phyloP scores from a whole-genome alignment of 2,888 invertebrate genomes.

The Odontocerum albicorne region DNA sequence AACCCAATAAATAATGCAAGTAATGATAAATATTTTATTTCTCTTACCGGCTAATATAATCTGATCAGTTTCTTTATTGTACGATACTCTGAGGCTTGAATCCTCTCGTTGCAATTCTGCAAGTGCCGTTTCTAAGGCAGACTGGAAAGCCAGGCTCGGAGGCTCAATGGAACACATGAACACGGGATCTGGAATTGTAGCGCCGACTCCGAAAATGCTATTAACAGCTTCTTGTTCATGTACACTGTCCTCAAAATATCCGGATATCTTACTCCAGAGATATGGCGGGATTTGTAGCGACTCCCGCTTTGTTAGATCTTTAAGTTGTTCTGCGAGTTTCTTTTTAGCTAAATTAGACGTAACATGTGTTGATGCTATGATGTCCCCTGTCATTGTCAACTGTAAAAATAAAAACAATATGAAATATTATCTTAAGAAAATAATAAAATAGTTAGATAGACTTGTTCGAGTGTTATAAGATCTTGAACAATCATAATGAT shows the following conservation, averaged over 20 bases:
- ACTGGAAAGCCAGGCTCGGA: constrained; percentile 74
- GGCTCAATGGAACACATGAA: constrained; percentile 97
- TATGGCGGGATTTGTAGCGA: constrained; percentile 26
- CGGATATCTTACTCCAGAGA: constrained; percentile 18
- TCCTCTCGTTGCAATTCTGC: constrained; percentile 84
- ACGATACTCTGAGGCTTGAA: constrained; percentile 79
- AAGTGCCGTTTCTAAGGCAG: constrained; percentile 77
- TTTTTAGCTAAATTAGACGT: constrained; percentile 62
- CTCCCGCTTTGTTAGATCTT: not conserved
- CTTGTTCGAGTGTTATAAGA: no score
- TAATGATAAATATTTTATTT: no score
- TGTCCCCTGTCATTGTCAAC: constrained; percentile 75
- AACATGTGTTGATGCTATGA: constrained; percentile 63
- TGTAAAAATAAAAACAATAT: constrained; percentile 39
- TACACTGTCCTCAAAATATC: not conserved
- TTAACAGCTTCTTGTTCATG: constrained; percentile 42
- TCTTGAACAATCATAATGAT: no score
- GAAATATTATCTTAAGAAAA: constrained; percentile 6
- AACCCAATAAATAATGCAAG: no score
- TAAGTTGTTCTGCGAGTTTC: constrained; percentile 44
- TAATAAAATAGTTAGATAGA: no score
- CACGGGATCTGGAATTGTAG: constrained; percentile 88
- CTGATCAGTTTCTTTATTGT: constrained; percentile 82
- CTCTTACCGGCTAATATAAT: constrained; percentile 72
- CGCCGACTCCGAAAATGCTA: constrained; percentile 52